Base-by-base conservation (phyloP, 2,113 vertebrate species). In the Tachysurus fulvidraco region DNA sequence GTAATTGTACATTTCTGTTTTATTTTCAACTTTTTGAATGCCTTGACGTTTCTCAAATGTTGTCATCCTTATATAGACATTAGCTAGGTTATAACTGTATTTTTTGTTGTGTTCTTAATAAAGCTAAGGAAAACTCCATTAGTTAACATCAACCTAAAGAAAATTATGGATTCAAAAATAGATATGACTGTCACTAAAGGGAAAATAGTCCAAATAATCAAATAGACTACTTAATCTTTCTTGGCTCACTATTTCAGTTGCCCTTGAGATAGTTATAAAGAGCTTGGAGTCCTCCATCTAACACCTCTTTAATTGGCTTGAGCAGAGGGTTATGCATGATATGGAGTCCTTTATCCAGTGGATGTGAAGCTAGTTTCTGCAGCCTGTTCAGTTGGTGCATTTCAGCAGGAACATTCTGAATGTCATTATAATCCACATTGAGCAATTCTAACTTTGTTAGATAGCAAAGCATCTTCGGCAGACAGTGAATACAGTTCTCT, bases 341-440 rank as follows among this genome's bases (percentile, higher is more conserved):
- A 90, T 99, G 98, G 10, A 99, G 95, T n/a, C 98, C 98, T 91
- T 97, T 98, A 90, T 98, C 97, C 95, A 99, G 93, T 0, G 97
- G 97, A 83, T 99, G 98, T 91, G 95, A 97, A 0, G 98, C 97
- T 0, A 99, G 92, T 92, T 94, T 96, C 62, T 92, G 89, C 92
- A 99, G 93, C 0, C 94, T 90, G 5, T 13, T 91, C 88, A 99
- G 90, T 89, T 94, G 94, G 90, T 96, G 94, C 90, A 99, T 94
- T 12, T 98, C 97, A 0, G 93, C 93, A 0, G 98, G 97, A 1
- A 99, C 95, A 0, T 93, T 96, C 88, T 97, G 96, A 23, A 99
- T 96, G 88, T 96, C 92, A 0, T 98, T 99, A 91, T 97, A 95
- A 82, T 98, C 96, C 5, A 96, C 89, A 1, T 98, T 98, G 62